Base-by-base conservation (phyloP, 1,140 invertebrate genomes). In the Drosophila pruinosa region DNA sequence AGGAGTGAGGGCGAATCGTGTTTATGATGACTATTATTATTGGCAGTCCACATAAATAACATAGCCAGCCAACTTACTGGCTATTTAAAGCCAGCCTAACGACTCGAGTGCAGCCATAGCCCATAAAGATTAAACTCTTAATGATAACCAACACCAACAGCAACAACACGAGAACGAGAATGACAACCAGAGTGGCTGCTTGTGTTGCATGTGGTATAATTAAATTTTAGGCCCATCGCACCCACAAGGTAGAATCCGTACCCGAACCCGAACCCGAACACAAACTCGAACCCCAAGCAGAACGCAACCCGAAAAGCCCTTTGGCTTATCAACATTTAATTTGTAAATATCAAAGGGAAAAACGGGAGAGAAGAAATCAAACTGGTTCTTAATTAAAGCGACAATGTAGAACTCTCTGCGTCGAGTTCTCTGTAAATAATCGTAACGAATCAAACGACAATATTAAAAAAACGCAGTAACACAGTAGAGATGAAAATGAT, bases 301-400 rank as follows among this genome's bases (percentile, higher is more conserved):
- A n/a, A 34, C n/a, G 10, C 31, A 34, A 12, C 31, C 8, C 21
- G 24, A 38, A 58, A 53, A 54, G 50, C 68, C 36, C 12, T 57
- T 81, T 48, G 8, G 53, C 74, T 82, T 82, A 82, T 82, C 78
- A 82, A 43, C 71, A 48, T 78, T 82, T 82, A 82, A 82, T 81
- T 81, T 81, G 78, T 81, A 74, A 74, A 81, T 65, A 74, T 81
- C 74, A 58, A 45, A 38, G 43, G 50, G 58, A 58, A 45, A 69
- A 50, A 53, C 17, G 15, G 2, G 15, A 36, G 12, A 24, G 39
- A 65, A 31, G 7, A 36, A 34, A 70, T 41, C 15, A 80, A 82
- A 82, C 78, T 78, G 78, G 78, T 82, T 82, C 61, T 82, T 82
- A 82, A 82, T 82, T 82, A 82, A 82, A 82, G 78, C 78, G 71